Evolutionary conservation across 1,140 invertebrate genomes (phyloP).

Genomic region (Chionoecetes opilio): DNA sequence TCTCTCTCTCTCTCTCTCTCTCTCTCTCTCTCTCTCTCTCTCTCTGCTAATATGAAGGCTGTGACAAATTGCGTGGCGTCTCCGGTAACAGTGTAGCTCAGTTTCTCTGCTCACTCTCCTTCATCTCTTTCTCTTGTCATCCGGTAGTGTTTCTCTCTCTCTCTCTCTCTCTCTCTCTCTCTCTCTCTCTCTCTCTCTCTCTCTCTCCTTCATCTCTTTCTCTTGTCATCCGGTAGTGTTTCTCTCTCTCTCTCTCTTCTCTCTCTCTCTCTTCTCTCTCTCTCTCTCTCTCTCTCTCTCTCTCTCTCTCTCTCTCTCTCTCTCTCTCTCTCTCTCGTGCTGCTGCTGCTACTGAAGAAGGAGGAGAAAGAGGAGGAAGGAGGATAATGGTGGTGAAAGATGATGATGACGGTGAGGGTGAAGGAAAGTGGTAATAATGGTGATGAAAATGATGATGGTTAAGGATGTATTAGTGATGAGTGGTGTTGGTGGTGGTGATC

Average conservation of each 20-base stretch:
- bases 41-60: not conserved
- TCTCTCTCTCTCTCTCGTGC: too few species aligned
- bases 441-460: too few species aligned
- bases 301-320: too few species aligned
- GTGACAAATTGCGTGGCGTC: slow-evolving; percentile 25
- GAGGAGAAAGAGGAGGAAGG: too few species aligned
- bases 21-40: not conserved
- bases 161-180: too few species aligned
- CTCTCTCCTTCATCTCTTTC: slow-evolving; percentile 2
- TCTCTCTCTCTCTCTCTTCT: too few species aligned
- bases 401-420: too few species aligned
- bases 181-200: not conserved
- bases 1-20: not conserved
- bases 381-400: too few species aligned
- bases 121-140: not conserved
- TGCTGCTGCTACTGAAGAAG: too few species aligned
- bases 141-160: not conserved
- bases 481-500: too few species aligned
- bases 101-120: not conserved
- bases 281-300: not conserved
- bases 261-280: not conserved
- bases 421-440: too few species aligned
- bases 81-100: not conserved
- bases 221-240: not conserved
- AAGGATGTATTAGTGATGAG: too few species aligned